phyloP scores from a whole-genome alignment of 2,113 vertebrate species.

The Pelecanoides urinatrix region DNA sequence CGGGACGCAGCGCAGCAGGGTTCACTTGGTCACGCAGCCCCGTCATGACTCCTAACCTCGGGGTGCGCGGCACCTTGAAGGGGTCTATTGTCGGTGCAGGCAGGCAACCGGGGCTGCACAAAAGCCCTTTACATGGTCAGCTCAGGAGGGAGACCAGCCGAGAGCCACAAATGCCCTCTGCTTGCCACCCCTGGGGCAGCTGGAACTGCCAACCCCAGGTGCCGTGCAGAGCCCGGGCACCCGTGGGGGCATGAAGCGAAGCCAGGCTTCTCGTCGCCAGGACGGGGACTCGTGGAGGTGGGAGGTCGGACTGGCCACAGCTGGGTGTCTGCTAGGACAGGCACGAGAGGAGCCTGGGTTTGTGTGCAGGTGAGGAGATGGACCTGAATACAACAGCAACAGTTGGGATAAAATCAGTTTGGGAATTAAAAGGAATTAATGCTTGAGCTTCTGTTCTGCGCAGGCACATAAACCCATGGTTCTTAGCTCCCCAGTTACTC shows the following conservation, averaged over 20 bases:
- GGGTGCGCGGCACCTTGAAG: not conserved
- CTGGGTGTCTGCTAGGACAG: not conserved
- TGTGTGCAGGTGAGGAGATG: not conserved
- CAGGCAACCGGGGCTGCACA: not conserved
- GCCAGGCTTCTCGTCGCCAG: not conserved
- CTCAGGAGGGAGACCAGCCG: not conserved
- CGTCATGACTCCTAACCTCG: not conserved
- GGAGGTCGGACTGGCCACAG: not conserved
- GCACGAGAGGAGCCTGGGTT: rapidly evolving
- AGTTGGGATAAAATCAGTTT: not conserved
- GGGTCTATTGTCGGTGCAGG: not conserved
- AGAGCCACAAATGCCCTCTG: not conserved
- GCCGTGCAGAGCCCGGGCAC: rapidly evolving
- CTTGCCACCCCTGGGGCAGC: rapidly evolving
- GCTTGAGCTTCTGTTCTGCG: not conserved
- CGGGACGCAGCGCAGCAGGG: rapidly evolving
- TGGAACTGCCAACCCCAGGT: rapidly evolving
- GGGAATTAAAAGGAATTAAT: not conserved
- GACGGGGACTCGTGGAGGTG: rapidly evolving
- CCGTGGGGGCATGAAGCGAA: rapidly evolving
- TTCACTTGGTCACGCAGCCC: not conserved
- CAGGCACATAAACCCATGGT: not conserved
- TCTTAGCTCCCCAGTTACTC: not conserved
- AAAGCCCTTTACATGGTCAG: not conserved
- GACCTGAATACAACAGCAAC: not conserved